phyloP scores from a whole-genome alignment of 2,888 invertebrate species.

The Eurois occulta region DNA sequence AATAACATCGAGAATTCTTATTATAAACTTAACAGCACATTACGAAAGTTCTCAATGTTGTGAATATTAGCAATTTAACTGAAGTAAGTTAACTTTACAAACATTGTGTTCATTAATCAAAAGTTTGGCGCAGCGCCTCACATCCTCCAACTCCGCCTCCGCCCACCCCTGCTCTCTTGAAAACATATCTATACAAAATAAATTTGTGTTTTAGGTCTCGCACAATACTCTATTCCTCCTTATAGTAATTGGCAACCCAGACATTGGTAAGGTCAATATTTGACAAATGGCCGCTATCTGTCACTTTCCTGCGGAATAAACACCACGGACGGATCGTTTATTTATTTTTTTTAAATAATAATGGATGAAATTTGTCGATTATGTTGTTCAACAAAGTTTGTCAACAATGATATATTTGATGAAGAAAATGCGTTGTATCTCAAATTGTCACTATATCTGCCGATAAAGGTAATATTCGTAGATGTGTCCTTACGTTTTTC shows the following conservation, averaged over 20 bases:
- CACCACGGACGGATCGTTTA: slow-evolving; percentile 71
- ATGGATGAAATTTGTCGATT: slow-evolving; percentile 87
- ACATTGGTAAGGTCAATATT: slow-evolving; percentile 79
- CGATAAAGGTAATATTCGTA: slow-evolving; percentile 91
- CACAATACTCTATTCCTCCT: slow-evolving; percentile 71
- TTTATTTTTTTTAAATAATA: slow-evolving; percentile 70
- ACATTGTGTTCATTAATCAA: slow-evolving; percentile 90
- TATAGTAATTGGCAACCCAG: slow-evolving; percentile 77
- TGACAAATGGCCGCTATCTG: slow-evolving; percentile 86
- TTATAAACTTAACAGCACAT: slow-evolving; percentile 62
- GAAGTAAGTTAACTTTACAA: slow-evolving; percentile 87
- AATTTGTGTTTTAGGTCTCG: slow-evolving; percentile 77
- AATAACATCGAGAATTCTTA: slow-evolving; percentile 12
- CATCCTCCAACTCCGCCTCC: slow-evolving; percentile 82
- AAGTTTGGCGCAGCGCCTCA: slow-evolving; percentile 89
- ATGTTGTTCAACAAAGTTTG: slow-evolving; percentile 88
- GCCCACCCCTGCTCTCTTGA: slow-evolving; percentile 75
- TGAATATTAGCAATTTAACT: slow-evolving; percentile 86
- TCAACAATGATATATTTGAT: slow-evolving; percentile 93
- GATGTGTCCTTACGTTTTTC: slow-evolving; percentile 47
- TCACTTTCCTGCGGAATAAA: slow-evolving; percentile 81
- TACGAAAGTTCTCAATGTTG: slow-evolving; percentile 80
- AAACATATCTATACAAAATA: slow-evolving; percentile 63
- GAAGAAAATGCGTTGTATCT: slow-evolving; percentile 92
- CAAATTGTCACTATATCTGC: slow-evolving; percentile 93